Evolutionary conservation across 2,888 invertebrate species (phyloP).

Genomic region (Patella ulyssiponensis): DNA sequence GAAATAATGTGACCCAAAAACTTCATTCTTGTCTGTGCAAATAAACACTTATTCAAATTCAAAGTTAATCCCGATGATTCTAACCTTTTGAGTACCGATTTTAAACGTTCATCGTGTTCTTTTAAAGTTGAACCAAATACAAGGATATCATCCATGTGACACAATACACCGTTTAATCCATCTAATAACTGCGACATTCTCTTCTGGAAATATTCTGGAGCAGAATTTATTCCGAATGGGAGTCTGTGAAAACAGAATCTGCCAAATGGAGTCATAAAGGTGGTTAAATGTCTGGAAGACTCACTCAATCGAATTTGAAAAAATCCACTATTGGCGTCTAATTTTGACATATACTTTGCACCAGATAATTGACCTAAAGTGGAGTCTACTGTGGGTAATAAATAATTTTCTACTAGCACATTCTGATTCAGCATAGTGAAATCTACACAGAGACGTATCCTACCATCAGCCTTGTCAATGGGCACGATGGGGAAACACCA

Average conservation of each 20-base stretch:
- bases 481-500: neutral
- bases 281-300: slow-evolving; percentile 31
- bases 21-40: slow-evolving; percentile 24
- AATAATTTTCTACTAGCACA: slow-evolving; percentile 26
- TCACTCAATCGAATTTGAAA: slow-evolving; percentile 25
- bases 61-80: slow-evolving; percentile 29
- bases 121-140: slow-evolving; percentile 17
- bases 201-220: slow-evolving; percentile 72
- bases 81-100: slow-evolving; percentile 16
- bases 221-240: slow-evolving; percentile 60
- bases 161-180: slow-evolving; percentile 31
- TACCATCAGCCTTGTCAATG: neutral
- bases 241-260: slow-evolving; percentile 38
- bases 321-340: slow-evolving; percentile 32
- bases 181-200: slow-evolving; percentile 53
- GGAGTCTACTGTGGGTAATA: slow-evolving; percentile 27
- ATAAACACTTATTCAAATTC: slow-evolving; percentile 36
- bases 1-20: slow-evolving; percentile 38
- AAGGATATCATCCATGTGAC: slow-evolving; percentile 42
- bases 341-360: slow-evolving; percentile 27
- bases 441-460: neutral
- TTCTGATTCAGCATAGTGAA: slow-evolving; percentile 21
- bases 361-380: slow-evolving; percentile 25
- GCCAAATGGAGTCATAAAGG: slow-evolving; percentile 47
- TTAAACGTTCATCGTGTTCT: slow-evolving; percentile 28